Conservation (phyloP, 1,140 invertebrate genomes). For the Anastrepha obliqua region DNA sequence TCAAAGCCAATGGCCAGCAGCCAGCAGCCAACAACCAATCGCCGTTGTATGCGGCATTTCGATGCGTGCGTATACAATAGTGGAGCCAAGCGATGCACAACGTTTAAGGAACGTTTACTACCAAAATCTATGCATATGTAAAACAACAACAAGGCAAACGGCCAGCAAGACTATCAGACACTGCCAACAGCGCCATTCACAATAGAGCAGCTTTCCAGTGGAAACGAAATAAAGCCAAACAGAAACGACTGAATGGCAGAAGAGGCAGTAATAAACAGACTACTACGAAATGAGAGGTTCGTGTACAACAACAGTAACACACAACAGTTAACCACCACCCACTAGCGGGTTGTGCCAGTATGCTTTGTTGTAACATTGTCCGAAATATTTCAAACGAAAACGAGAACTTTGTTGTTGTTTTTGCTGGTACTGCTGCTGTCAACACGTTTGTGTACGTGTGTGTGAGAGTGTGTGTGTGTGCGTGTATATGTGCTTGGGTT, state of each 20-base stretch:
- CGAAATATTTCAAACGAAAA: not conserved
- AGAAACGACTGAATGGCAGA: not conserved
- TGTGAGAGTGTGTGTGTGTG: not conserved
- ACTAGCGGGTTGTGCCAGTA: not conserved
- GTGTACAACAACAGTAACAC: not conserved
- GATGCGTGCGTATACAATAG: too few species aligned
- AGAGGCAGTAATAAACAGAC: not conserved
- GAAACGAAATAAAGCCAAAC: not conserved
- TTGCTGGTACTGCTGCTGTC: not conserved
- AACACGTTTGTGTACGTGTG: constrained; percentile 11
- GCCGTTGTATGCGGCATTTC: not conserved
- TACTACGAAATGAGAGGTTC: not conserved
- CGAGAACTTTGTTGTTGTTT: not conserved
- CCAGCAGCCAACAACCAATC: not conserved
- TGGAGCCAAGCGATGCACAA: not conserved
- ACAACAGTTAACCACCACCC: not conserved
- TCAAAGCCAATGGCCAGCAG: constrained; percentile 20
- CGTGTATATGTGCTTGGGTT: constrained; percentile 16
- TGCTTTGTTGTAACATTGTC: constrained; percentile 10
- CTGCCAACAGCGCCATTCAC: not conserved
- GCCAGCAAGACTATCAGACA: not conserved
- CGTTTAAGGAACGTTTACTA: constrained; percentile 2
- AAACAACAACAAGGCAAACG: not conserved
- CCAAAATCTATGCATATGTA: not conserved
- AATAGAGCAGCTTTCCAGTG: not conserved